Base-by-base conservation (phyloP, 2,797 vertebrate genomes). In the Cryptoprocta ferox region DNA sequence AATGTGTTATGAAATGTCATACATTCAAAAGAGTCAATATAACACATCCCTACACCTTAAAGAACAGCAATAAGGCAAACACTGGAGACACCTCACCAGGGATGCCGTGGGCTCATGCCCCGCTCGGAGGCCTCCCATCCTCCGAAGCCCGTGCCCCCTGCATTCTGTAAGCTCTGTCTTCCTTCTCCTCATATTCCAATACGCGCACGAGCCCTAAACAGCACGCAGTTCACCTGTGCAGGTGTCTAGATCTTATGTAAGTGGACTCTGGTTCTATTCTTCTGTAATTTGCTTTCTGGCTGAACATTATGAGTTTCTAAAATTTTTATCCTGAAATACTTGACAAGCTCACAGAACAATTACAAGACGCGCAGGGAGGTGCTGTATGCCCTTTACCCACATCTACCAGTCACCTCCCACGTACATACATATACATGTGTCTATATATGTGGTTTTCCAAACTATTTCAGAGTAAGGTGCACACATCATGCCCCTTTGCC, bases 181-280 rank as follows among this genome's bases (percentile, higher is more conserved):
- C 48, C 30, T 45, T 35, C 53, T 8, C 15, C 10, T 59, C 24
- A 24, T 24, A 59, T 59, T 30, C 18, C 2, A 32, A 8, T 12
- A 3, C 0, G 0, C 5, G 61, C 61, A 30, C 5, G 28, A 63
- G 12, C 35, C 12, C 59, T 61, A 30, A 50, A 15, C 78, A 48
- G 19, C 0, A 30, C 2, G 2, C 1, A 0, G 53, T 11, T 15
- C 28, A 5, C 11, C 15, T 24, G 30, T 26, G 15, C 18, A 4
- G 28, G 42, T 16, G 45, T 66, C 6, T 5, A 39, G 42, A 45
- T 65, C 66, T 37, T 8, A 16, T 0, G 1, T 24, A 26, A 53
- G 59, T 9, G 7, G 42, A 19, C 50, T 37, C 50, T 8, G 32
- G 3, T 12, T 65, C 73, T 5, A 6, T 30, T 30, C 56, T 28